Base-by-base conservation (phyloP, 2,113 vertebrate genomes). In the Tinamus guttatus region DNA sequence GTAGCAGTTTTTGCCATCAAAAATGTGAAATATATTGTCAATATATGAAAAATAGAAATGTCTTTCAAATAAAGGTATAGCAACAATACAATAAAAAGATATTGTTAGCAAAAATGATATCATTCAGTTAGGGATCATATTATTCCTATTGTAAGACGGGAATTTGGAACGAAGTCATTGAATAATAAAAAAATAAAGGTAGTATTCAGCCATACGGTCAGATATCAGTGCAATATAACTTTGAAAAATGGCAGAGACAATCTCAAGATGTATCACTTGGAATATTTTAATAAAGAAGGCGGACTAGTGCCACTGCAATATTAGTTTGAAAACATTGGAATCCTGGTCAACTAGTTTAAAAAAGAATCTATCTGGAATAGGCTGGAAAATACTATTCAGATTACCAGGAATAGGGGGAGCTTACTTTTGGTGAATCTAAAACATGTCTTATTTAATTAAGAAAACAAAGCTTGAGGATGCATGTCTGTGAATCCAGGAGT, bases 131-230 rank as follows among this genome's bases (percentile, higher is more conserved):
- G 9, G 27, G 17, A 86, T 54, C 36, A 36, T 8, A 2, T 62
- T 58, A 47, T 32, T 85, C 34, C n/a, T 49, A 13, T 5, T 62
- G 4, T 45, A 84, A 78, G 12, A 54, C 3, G 67, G 68, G n/a
- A 91, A 85, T 73, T 94, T 91, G 19, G 16, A 11, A 32, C 49
- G 24, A 89, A 80, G 54, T 52, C 60, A 79, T n/a, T 18, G 14
- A 49, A 9, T 2, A 1, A 1, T 17, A 68, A 1, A 16, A 38
- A 85, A 85, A 88, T 77, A 69, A 36, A 4, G 5, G 0, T 52
- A 28, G 21, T 77, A 43, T 40, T 78, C 19, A 63, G 9, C 9
- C 51, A 32, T 34, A 41, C 20, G 47, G 9, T 32, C 63, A 47
- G 20, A 5, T 19, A 54, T 63, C 51, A 78, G 5, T 36, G 11